Percentiles rank a stretch among this genome's conserved stretches.
These are phyloP conservation scores for Cepaea nemoralis DNA, from an alignment of 1,140 invertebrate species.

Conservation along the genomic window DNA sequence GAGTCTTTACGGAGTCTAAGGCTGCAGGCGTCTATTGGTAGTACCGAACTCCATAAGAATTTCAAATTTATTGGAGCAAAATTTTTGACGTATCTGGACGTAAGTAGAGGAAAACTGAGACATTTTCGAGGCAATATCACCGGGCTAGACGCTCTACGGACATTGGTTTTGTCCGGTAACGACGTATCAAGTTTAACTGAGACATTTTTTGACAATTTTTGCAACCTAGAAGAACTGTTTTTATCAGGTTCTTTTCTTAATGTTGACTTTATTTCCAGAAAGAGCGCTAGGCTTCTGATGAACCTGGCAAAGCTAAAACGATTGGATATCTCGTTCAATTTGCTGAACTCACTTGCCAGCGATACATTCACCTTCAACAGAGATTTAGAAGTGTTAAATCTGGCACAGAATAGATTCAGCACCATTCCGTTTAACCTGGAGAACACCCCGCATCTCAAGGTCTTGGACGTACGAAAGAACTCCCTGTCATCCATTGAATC, in stretches of 20 bases:
- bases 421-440: constrained; percentile 4
- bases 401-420: not conserved
- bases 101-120: not conserved
- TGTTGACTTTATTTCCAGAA: not conserved
- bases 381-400: not conserved
- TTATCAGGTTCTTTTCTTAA: constrained; percentile 12
- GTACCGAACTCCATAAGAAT: not conserved
- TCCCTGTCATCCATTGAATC: not conserved
- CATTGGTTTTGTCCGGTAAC: not conserved
- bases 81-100: not conserved
- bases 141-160: not conserved
- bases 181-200: not conserved
- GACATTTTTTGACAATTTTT: not conserved
- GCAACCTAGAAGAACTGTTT: not conserved
- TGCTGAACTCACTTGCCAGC: not conserved
- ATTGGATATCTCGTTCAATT: constrained; percentile 3
- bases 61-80: not conserved
- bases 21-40: not conserved
- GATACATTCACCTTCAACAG: not conserved
- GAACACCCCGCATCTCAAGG: constrained; percentile 1
- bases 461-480: not conserved
- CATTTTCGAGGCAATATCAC: not conserved
- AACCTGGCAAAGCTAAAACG: not conserved
- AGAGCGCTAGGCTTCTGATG: not conserved
- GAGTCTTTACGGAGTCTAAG: not conserved